Evolutionary conservation across 2,113 vertebrate species (phyloP), one percentile per base, ranked within the genome.

Genomic region (Hystrix cristata): DNA sequence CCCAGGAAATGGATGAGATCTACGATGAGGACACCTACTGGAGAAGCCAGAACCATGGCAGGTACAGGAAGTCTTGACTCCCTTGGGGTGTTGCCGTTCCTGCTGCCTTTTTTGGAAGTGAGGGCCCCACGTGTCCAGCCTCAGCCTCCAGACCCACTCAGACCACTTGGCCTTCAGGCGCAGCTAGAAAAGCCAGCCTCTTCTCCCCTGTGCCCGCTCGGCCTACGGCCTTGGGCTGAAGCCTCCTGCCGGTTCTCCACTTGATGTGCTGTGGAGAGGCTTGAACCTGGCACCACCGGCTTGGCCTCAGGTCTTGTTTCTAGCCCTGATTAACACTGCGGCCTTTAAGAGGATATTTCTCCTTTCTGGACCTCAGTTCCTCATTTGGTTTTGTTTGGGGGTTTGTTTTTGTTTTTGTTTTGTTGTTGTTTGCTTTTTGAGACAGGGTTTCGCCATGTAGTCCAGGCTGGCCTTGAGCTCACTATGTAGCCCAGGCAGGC

Each of bases 21-120:
- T 81, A 81, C 5, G 60, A 95, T 0, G 94, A 96, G 23, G 78
- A 90, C 3, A 14, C 60, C 57, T 65, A 23, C 65, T 83, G 69
- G 95, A 96, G 19, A 82, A 87, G 31, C 38, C 90, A 81, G 27
- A 92, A 31, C 57, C 34, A 81, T 4, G 95, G 94, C 91, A 95
- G 98, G 98, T 98, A 97, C 60, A 38, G 48, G 74, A 76, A 14
- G 34, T 72, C 57, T 29, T 27, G 74, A 59, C 69, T 48, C 43
- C 29, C n/a, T 2, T 9, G 31, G 12, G 4, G 69, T 81, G 65
- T 87, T 65, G 25, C 25, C 87, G 12, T 59, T 51, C 71, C 90
- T 43, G 34, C 34, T 51, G 53, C 55, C 31, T 43, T 15, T 69
- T 93, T 65, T 51, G 80, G 85, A 64, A 90, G 27, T 65, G 53